phyloP scores from a whole-genome alignment of 2,888 invertebrate genomes.

The Patella depressa region DNA sequence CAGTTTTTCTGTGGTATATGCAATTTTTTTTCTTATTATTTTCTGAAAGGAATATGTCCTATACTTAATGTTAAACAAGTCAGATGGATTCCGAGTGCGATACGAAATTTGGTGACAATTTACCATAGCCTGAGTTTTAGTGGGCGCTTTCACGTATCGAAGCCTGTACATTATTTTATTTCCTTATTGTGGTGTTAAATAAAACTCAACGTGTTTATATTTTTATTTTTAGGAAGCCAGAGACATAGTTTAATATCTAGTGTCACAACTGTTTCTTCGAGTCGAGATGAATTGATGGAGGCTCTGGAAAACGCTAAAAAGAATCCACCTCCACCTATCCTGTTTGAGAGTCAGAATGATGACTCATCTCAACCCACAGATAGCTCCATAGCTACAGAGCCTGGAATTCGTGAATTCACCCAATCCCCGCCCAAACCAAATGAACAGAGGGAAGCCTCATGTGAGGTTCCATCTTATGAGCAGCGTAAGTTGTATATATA shows the following conservation, averaged over 20 bases:
- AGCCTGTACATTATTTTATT: not conserved
- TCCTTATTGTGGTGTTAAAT: slow-evolving; percentile 2
- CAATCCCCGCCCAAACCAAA: slow-evolving; percentile 66
- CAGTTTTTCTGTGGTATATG: too few relatives aligned
- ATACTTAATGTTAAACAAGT: too few relatives aligned
- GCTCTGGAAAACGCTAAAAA: slow-evolving; percentile 63
- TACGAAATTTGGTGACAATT: too few relatives aligned
- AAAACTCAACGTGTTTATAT: not conserved
- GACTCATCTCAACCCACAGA: slow-evolving; percentile 62
- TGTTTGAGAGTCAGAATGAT: slow-evolving; percentile 57
- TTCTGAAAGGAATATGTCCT: too few relatives aligned
- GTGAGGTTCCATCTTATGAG: slow-evolving; percentile 63
- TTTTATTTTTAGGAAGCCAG: slow-evolving; percentile 51
- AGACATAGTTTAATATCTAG: slow-evolving; percentile 65
- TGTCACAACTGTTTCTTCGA: slow-evolving; percentile 66
- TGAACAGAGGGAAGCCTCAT: slow-evolving; percentile 64
- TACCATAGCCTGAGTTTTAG: too few relatives aligned
- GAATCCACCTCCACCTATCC: slow-evolving; percentile 58
- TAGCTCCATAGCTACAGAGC: slow-evolving; percentile 64
- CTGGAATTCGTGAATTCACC: slow-evolving; percentile 65
- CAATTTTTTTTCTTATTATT: too few relatives aligned
- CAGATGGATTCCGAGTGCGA: too few relatives aligned
- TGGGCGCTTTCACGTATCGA: too few relatives aligned
- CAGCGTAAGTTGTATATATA: slow-evolving; percentile 39
- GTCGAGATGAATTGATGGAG: slow-evolving; percentile 63